Conservation (phyloP, 1,140 invertebrate genomes). For the Cotesia glomerata region DNA sequence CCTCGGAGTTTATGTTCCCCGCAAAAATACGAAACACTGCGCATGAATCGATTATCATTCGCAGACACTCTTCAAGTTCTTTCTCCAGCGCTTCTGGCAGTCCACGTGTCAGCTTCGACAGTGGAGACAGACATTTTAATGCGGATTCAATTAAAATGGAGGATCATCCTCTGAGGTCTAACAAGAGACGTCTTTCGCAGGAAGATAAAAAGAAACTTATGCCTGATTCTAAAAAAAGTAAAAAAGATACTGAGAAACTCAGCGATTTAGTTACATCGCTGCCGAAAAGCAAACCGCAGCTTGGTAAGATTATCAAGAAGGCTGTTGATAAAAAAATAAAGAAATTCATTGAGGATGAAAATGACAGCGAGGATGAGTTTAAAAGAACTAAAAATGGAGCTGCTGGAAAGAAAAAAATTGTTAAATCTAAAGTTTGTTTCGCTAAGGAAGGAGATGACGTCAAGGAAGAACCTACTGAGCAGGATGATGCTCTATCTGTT, state of each 20-base stretch:
- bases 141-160: conserved; percentile 34
- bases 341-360: conserved; percentile 2
- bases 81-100: conserved; percentile 75
- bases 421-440: conserved; percentile 41
- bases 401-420: conserved; percentile 39
- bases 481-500: conserved; percentile 52
- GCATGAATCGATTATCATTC: conserved; percentile 79
- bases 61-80: conserved; percentile 81
- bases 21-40: conserved; percentile 66
- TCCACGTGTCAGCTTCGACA: conserved; percentile 57
- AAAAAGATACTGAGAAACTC: conserved; percentile 30
- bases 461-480: conserved; percentile 38
- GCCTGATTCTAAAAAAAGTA: conserved; percentile 31
- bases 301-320: background rate
- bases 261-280: background rate
- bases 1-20: conserved; percentile 67
- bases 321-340: background rate
- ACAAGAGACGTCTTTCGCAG: conserved; percentile 37
- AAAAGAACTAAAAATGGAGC: conserved; percentile 32
- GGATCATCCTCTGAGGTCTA: conserved; percentile 39
- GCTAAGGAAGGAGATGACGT: conserved; percentile 34
- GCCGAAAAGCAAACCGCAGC: conserved; percentile 27
- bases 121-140: conserved; percentile 33
- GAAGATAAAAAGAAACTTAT: conserved; percentile 35
- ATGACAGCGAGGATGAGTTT: conserved; percentile 29